Evolutionary conservation across 2,113 vertebrate species (phyloP), one percentile per base, ranked within the genome.

Genomic region (Centrocercus urophasianus): DNA sequence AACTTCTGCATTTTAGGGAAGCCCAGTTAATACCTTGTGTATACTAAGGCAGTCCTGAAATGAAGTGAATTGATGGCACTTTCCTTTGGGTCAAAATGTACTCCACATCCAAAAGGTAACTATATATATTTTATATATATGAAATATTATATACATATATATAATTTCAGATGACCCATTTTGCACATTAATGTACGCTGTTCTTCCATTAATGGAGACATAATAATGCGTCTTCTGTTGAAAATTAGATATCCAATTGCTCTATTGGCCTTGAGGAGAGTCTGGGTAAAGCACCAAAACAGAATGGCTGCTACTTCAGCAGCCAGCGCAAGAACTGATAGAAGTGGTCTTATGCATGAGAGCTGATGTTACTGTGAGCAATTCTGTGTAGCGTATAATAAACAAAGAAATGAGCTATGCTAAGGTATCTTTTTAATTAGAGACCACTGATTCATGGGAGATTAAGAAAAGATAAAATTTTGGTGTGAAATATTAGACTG

Each of bases 381-480:
- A 50, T 74, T 40, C 12, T 7, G 10, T 27, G 5, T 50, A 50
- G 25, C 25, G 22, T 0, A 63, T 32, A 61, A 27, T 38, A 69
- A 66, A 34, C 48, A 12, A 79, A 91, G 84, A 87, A 79, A 59
- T 50, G 27, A 66, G 32, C 48, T n/a, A 8, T 32, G 3, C 45
- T 40, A n/a, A 0, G 1, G 6, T 57, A 38, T 59, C n/a, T 72
- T 77, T 83, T 74, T n/a, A 64, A 5, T 82, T 61, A 69, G 34
- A 54, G 19, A 54, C 7, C 22, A 14, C 38, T 78, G 50, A 25
- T 38, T 80, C 50, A 38, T 7, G 20, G 42, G 6, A 4, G 19
- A 54, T 70, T 61, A 79, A 79, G n/a, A 3, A 59, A 72, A 90
- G 30, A n/a, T 63, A 43, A 93, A 87, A 32, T 67, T 91, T 70